phyloP scores from a whole-genome alignment of 2,888 invertebrate genomes.

The Monopis laevigella region DNA sequence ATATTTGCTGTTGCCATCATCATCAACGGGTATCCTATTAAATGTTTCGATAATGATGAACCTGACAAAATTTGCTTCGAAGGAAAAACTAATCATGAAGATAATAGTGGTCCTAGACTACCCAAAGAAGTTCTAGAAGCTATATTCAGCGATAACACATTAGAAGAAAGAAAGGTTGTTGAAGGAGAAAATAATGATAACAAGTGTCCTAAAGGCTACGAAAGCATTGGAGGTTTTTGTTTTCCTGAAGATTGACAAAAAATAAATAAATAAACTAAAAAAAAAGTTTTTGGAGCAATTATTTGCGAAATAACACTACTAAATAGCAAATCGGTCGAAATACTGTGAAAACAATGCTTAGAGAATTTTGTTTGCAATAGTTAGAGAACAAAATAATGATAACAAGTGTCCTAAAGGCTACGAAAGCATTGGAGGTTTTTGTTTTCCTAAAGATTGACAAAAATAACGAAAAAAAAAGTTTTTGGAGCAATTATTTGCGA shows the following conservation, averaged over 20 bases:
- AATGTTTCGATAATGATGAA: background rate
- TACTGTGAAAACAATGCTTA: no score
- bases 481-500: no score
- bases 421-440: background rate
- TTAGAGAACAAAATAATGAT: background rate
- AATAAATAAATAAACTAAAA: no score
- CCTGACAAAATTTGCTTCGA: slow-evolving; percentile 1
- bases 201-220: slow-evolving; percentile 1
- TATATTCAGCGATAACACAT: background rate
- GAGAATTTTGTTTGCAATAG: no score
- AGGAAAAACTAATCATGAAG: background rate
- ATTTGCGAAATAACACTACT: no score
- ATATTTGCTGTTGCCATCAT: background rate
- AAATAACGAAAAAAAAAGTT: no score
- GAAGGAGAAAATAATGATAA: background rate
- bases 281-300: no score
- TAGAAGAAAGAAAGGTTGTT: background rate
- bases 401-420: background rate
- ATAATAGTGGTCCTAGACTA: background rate
- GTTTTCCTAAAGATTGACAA: background rate
- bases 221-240: background rate
- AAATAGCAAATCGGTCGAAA: no score
- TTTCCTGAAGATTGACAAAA: background rate
- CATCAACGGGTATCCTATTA: background rate
- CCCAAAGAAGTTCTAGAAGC: slow-evolving; percentile 1